These are phyloP conservation scores for Odocoileus hemionus DNA, from an alignment of 2,113 vertebrate genomes.

Conservation along the genomic window DNA sequence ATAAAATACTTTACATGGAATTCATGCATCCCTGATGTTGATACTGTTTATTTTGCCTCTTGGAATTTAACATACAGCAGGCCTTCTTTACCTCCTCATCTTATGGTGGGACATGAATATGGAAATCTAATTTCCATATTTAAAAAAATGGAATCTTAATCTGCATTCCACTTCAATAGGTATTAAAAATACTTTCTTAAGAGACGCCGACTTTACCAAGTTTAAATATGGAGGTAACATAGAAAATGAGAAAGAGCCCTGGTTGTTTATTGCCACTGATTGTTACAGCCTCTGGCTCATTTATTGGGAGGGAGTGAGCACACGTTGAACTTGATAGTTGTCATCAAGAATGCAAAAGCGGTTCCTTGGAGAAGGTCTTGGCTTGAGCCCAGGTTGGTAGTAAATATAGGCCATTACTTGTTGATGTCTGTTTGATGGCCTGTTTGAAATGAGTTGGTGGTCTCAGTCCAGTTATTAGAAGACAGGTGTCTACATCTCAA, in stretches of 20 bases:
- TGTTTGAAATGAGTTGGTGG: constrained; percentile 32
- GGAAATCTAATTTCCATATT: constrained; percentile 60
- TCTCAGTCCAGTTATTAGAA: constrained; percentile 45
- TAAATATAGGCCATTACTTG: neutral
- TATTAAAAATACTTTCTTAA: constrained; percentile 40
- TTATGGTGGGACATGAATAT: constrained; percentile 61
- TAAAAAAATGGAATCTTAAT: constrained; percentile 54
- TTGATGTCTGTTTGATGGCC: constrained; percentile 24
- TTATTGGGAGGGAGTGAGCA: neutral
- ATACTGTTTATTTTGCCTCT: constrained; percentile 62
- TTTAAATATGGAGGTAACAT: neutral
- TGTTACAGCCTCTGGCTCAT: neutral
- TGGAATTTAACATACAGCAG: constrained; percentile 61
- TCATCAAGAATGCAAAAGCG: neutral
- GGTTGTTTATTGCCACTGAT: neutral
- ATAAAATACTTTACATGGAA: constrained; percentile 43
- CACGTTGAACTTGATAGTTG: neutral
- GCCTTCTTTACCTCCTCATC: constrained; percentile 61
- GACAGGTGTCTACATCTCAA: constrained; percentile 46
- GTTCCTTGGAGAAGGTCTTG: neutral
- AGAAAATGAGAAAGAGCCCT: neutral
- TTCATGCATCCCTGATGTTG: constrained; percentile 56
- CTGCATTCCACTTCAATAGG: constrained; percentile 37
- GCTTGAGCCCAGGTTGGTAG: constrained; percentile 24
- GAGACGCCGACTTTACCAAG: neutral